Conservation (phyloP, 2,888 invertebrate genomes). For the Lottia scabra region DNA sequence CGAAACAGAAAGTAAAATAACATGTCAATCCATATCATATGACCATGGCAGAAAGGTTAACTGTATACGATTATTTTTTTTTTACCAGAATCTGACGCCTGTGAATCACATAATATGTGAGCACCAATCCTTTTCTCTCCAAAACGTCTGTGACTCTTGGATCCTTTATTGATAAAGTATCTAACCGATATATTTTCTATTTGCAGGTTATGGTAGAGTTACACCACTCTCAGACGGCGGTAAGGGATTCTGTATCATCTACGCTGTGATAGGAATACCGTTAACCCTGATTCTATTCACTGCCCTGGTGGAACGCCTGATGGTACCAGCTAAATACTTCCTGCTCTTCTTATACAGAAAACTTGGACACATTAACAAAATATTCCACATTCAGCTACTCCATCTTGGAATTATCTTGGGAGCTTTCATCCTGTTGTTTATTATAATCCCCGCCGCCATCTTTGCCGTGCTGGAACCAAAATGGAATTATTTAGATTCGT, state of each 20-base stretch:
- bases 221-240: conserved; percentile 87
- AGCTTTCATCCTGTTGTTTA: conserved; percentile 75
- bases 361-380: conserved; percentile 62
- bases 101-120: no score
- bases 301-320: conserved; percentile 84
- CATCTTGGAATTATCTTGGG: conserved; percentile 78
- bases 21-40: no score
- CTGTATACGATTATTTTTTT: no score
- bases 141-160: no score
- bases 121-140: no score
- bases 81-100: no score
- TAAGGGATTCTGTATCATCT: conserved; percentile 88
- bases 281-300: conserved; percentile 85
- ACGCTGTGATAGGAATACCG: conserved; percentile 86
- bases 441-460: conserved; percentile 81
- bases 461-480: conserved; percentile 83
- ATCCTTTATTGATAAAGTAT: no score
- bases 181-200: background rate
- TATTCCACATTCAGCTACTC: conserved; percentile 76
- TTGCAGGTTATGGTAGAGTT: conserved; percentile 87
- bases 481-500: conserved; percentile 87
- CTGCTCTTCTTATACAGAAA: conserved; percentile 72
- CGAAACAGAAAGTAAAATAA: no score
- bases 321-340: conserved; percentile 80
- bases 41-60: no score